phyloP scores from a whole-genome alignment of 2,113 vertebrate species.

The Scolopax mira region DNA sequence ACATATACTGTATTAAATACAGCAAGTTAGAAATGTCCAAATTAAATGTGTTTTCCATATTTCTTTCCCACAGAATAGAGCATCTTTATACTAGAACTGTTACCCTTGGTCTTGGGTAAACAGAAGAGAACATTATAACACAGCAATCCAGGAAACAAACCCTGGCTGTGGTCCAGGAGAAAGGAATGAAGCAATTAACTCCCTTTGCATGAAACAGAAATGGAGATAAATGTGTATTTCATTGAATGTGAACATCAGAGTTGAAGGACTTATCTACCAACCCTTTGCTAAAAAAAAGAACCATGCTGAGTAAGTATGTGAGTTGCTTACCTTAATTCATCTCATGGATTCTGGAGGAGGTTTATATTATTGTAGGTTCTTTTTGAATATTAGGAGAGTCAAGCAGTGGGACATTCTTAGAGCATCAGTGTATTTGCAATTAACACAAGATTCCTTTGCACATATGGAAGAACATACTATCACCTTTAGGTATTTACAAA shows the following conservation, averaged over 20 bases:
- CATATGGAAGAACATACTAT: background rate
- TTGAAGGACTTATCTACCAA: background rate
- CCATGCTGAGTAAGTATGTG: background rate
- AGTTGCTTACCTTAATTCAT: background rate
- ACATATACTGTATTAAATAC: background rate
- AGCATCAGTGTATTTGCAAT: background rate
- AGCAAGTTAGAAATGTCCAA: background rate
- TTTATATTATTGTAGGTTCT: background rate
- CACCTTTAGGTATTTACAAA: background rate
- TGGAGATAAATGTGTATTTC: background rate
- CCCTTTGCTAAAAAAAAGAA: background rate
- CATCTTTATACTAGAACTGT: background rate
- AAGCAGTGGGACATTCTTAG: background rate
- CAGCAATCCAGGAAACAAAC: background rate
- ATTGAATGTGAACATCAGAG: background rate
- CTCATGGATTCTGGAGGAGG: background rate
- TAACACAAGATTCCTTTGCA: background rate
- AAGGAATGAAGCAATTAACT: background rate
- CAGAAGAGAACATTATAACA: background rate
- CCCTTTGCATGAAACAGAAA: background rate
- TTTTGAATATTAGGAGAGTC: background rate
- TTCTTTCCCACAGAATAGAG: background rate
- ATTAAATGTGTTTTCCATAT: background rate
- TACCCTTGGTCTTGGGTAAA: background rate
- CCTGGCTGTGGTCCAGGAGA: background rate